Conservation (phyloP, 2,888 invertebrate species). For the Cryptophagus acutangulus region DNA sequence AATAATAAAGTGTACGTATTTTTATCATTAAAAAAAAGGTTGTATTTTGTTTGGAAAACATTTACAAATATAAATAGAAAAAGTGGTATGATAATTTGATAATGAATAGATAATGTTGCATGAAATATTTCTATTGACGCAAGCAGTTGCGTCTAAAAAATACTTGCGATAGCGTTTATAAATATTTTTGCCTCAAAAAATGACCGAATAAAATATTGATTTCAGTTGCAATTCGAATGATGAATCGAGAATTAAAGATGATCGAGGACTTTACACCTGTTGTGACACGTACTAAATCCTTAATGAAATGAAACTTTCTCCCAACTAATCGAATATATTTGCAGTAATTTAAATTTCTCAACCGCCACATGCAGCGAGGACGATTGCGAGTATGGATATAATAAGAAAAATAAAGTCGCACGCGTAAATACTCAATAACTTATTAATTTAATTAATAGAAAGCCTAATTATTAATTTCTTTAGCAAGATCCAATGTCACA, state of each 20-base stretch:
- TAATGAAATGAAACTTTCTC: not conserved
- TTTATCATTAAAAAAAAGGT: too few species aligned
- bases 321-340: slow-evolving; percentile 1
- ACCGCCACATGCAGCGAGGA: slow-evolving; percentile 63
- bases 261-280: slow-evolving; percentile 41
- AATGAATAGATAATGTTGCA: too few species aligned
- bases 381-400: slow-evolving; percentile 65
- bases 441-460: not conserved
- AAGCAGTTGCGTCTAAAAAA: too few species aligned
- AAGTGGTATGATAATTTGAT: too few species aligned
- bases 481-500: slow-evolving; percentile 97
- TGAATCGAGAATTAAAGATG: slow-evolving; percentile 49
- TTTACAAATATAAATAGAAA: too few species aligned
- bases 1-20: too few species aligned
- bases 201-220: slow-evolving; percentile 20
- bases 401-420: slow-evolving; percentile 70
- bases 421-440: slow-evolving; percentile 44
- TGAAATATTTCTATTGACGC: too few species aligned
- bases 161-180: too few species aligned
- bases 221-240: slow-evolving; percentile 55
- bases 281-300: slow-evolving; percentile 42
- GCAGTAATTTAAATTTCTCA: slow-evolving; percentile 60
- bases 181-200: not conserved
- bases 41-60: too few species aligned
- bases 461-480: slow-evolving; percentile 13